Evolutionary conservation across 2,113 vertebrate species (phyloP), one percentile per base, ranked within the genome.

Genomic region (Lamprotornis superbus): DNA sequence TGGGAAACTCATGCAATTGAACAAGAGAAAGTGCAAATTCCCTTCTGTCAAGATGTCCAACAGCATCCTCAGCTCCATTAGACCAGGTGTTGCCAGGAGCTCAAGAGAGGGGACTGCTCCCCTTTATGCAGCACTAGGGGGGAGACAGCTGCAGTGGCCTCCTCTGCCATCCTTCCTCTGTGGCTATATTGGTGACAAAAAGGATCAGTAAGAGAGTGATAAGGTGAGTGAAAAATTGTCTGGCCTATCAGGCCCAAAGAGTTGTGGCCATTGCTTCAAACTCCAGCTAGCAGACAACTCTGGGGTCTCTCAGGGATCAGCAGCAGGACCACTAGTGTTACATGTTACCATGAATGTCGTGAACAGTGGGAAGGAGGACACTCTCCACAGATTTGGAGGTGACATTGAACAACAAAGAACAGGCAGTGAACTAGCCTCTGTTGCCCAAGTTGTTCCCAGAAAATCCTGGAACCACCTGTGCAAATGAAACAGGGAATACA

Each of bases 341-440:
- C 39, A 35, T 31, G 12, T 35, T 35, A 16, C 16, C 25, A 35
- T 31, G 21, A 31, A 71, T 25, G 37, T 35, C 47, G 30, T 24
- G 15, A 42, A 20, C 20, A 37, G 25, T 31, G 37, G 56, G 15
- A 70, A 60, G 67, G 9, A 59, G 15, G 37, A 44, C 24, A 71
- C 16, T 44, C 25, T 20, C 37, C 46, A 44, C 31, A 61, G 31
- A 21, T 44, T 16, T 44, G 25, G 7, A 31, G 31, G 56, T 37
- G 20, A 52, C 37, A 44, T 2, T 0, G 0, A 44, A 11, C 10
- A 35, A 9, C 55, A 28, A 40, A 42, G 37, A 60, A 60, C 31
- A 44, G 12, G 8, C 25, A 52, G 56, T 31, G 35, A 69, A 30
- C 23, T 59, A 19, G 21, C 8, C 20, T 44, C 25, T 31, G 12